These are phyloP conservation scores for Zaprionus nigranus DNA, from an alignment of 1,140 invertebrate genomes.

Conservation along the genomic window DNA sequence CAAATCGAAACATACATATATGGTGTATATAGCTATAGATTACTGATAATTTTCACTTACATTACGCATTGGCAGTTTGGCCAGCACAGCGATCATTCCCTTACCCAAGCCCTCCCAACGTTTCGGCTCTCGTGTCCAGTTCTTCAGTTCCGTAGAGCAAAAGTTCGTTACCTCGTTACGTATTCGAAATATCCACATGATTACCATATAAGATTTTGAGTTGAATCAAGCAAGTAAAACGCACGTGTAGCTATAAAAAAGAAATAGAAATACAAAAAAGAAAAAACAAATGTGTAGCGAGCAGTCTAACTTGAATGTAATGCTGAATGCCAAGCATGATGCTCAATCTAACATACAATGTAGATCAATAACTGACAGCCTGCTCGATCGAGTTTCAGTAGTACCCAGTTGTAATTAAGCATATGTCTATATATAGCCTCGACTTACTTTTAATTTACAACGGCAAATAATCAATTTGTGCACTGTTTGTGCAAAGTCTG, in stretches of 20 bases:
- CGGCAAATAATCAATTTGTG: conserved; percentile 79
- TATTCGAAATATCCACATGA: conserved; percentile 32
- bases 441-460: conserved; percentile 80
- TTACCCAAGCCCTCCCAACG: conserved; percentile 35
- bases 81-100: conserved; percentile 20
- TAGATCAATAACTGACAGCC: conserved; percentile 5
- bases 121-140: conserved; percentile 29
- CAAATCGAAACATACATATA: neutral
- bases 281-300: neutral
- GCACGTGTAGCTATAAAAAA: neutral
- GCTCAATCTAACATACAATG: neutral
- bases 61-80: conserved; percentile 42
- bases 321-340: conserved; percentile 2
- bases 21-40: neutral
- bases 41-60: conserved; percentile 1
- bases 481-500: conserved; percentile 78
- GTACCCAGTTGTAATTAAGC: neutral
- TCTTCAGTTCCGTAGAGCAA: conserved; percentile 32
- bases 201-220: conserved; percentile 8
- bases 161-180: conserved; percentile 28
- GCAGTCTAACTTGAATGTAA: conserved; percentile 26
- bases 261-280: neutral
- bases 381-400: neutral
- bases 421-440: neutral
- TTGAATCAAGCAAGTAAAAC: neutral